Evolutionary conservation across 2,888 invertebrate genomes (phyloP).

Genomic region (Cryptophagus acutangulus): DNA sequence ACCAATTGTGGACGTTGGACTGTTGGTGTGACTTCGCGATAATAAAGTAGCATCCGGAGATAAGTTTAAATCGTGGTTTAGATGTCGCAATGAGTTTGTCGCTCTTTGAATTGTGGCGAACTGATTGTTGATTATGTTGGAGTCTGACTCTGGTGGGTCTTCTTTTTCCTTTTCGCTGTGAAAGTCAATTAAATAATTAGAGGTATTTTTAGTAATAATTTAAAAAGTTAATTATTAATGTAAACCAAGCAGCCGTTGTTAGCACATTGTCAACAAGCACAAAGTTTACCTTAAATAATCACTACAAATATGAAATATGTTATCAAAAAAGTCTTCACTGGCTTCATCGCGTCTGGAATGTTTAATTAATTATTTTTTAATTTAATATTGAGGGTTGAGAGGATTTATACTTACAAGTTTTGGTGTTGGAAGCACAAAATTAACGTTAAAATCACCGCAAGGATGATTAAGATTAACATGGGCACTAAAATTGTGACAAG

Average conservation of each 20-base stretch:
- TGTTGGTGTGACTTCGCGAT: slow-evolving; percentile 39
- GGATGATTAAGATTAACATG: slow-evolving; percentile 59
- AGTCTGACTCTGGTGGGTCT: no score
- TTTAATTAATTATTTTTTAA: neutral
- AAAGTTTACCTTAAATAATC: slow-evolving; percentile 47
- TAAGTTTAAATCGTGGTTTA: slow-evolving; percentile 17
- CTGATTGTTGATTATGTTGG: neutral
- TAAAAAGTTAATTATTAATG: neutral
- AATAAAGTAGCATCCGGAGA: slow-evolving; percentile 38
- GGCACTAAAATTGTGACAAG: slow-evolving; percentile 68
- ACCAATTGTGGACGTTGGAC: slow-evolving; percentile 43
- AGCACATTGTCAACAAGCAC: slow-evolving; percentile 2
- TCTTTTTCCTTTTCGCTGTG: slow-evolving; percentile 1
- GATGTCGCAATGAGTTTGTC: neutral
- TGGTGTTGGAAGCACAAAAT: slow-evolving; percentile 73
- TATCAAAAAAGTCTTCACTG: slow-evolving; percentile 63
- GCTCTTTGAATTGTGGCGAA: neutral
- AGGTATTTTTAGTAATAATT: neutral
- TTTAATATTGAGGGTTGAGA: no score
- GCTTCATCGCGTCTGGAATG: slow-evolving; percentile 60
- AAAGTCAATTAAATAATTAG: no score
- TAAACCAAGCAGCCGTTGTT: neutral
- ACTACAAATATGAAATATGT: slow-evolving; percentile 68
- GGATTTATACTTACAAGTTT: slow-evolving; percentile 70
- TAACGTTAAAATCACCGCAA: slow-evolving; percentile 63